Conservation (phyloP, 2,888 invertebrate species). For the Prostheceraeus crozeri region DNA sequence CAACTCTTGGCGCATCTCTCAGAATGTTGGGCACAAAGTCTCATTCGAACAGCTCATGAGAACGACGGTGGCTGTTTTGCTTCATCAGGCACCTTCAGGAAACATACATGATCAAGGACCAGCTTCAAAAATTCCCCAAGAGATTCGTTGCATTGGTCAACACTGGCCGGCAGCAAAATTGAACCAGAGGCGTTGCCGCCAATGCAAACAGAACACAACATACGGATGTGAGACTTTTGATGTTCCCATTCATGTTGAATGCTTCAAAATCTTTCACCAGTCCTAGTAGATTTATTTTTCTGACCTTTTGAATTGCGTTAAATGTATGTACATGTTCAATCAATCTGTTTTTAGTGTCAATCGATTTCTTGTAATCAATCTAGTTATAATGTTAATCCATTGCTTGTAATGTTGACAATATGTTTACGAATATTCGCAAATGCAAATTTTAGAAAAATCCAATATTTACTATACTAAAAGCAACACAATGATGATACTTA, state of each 20-base stretch:
- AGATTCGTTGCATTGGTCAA: background rate
- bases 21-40: conserved; percentile 2
- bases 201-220: conserved; percentile 20
- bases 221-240: conserved; percentile 15
- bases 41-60: background rate
- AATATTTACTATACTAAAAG: no score
- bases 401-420: no score
- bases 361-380: no score
- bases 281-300: no score
- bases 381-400: no score
- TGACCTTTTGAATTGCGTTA: no score
- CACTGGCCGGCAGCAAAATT: conserved; percentile 6
- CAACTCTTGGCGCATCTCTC: conserved; percentile 8
- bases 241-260: conserved; percentile 12
- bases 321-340: no score
- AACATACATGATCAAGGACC: background rate
- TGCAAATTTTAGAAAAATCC: no score
- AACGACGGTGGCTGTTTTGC: conserved; percentile 1
- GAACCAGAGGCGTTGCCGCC: background rate
- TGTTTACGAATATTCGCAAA: no score
- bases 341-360: no score
- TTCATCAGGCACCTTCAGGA: background rate
- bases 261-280: conserved; percentile 17
- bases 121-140: conserved; percentile 2
- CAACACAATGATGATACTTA: no score